phyloP scores from a whole-genome alignment of 2,113 vertebrate genomes.

The Leptosomus discolor region DNA sequence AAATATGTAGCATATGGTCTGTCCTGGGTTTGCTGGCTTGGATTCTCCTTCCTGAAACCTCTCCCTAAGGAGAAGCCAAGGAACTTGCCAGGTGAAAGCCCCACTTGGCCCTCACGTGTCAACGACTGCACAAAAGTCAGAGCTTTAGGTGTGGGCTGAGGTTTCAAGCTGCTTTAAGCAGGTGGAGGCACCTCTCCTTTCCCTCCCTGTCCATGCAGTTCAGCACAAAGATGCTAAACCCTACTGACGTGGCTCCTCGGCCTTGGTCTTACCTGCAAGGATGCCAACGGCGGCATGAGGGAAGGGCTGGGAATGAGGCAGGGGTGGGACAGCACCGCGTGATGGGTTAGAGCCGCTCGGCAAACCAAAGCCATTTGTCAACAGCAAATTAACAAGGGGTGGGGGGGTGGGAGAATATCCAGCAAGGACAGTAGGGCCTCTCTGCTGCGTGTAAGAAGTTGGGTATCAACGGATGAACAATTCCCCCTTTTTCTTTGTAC shows the following conservation, averaged over 20 bases:
- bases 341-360: background rate
- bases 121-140: background rate
- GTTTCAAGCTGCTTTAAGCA: background rate
- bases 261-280: background rate
- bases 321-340: fast-evolving
- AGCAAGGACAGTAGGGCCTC: background rate
- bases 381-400: too few relatives aligned
- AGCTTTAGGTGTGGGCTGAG: too few relatives aligned
- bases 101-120: background rate
- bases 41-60: background rate
- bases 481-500: background rate
- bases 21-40: background rate
- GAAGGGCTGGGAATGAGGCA: background rate
- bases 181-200: background rate
- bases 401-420: too few relatives aligned
- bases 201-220: fast-evolving
- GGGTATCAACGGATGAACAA: background rate
- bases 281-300: fast-evolving
- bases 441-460: background rate
- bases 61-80: background rate
- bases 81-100: background rate
- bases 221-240: background rate
- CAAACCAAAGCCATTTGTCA: background rate
- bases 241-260: fast-evolving
- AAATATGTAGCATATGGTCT: background rate